Conservation (phyloP, 2,113 vertebrate species). For the Larimichthys polyactis region DNA sequence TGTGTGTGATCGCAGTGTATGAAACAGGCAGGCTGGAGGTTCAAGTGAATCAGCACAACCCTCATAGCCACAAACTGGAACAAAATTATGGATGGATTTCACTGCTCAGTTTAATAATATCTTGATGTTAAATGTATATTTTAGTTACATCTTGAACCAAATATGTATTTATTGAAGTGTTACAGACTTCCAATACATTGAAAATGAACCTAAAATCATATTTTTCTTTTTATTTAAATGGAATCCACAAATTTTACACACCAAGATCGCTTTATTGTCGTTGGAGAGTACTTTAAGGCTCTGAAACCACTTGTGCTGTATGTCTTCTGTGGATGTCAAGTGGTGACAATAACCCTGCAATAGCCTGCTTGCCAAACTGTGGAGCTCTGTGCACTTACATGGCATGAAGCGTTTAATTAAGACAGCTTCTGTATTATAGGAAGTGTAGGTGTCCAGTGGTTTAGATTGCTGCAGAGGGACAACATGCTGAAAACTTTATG, state of each 20-base stretch:
- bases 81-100: background rate
- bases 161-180: background rate
- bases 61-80: background rate
- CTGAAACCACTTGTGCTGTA: background rate
- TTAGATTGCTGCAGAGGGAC: background rate
- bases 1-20: background rate
- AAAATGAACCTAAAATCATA: background rate
- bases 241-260: background rate
- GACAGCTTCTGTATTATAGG: background rate
- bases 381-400: background rate
- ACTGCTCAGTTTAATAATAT: background rate
- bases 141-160: background rate
- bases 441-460: background rate
- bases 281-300: background rate
- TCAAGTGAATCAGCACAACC: background rate
- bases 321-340: background rate
- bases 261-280: background rate
- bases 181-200: background rate
- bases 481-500: background rate
- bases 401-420: background rate
- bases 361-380: background rate
- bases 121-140: background rate
- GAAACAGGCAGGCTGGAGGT: background rate
- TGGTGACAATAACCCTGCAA: background rate
- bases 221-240: background rate